A percentile compares a stretch with the other conserved stretches of the same genome.
These are phyloP conservation scores for Artibeus jamaicensis DNA, from an alignment of 2,797 vertebrate genomes.

Conservation along the genomic window DNA sequence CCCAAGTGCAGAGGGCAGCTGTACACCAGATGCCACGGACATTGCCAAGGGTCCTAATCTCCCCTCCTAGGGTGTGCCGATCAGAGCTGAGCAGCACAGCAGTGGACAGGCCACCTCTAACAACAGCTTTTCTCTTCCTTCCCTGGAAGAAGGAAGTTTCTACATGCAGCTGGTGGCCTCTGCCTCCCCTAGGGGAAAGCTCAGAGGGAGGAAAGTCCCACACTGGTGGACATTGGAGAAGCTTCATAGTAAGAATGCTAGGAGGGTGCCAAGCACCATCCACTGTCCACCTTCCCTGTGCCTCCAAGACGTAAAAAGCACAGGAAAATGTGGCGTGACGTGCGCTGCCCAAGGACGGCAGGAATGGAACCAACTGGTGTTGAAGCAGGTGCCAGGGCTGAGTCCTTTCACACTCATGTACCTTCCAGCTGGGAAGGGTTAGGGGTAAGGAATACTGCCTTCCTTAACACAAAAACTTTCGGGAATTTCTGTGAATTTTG, in stretches of 20 bases:
- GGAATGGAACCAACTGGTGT: not conserved
- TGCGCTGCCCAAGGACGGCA: not conserved
- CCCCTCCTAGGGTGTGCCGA: not conserved
- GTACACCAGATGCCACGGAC: accelerated
- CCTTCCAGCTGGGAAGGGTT: not conserved
- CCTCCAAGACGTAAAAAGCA: not conserved
- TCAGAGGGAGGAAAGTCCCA: not conserved
- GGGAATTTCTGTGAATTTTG: not conserved
- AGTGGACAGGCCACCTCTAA: not conserved
- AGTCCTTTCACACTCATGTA: too few relatives aligned
- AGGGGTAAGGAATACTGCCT: not conserved
- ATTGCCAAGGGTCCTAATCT: not conserved
- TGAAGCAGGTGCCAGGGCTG: not conserved
- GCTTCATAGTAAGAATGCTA: not conserved
- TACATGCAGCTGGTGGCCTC: not conserved
- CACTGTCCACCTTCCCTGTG: not conserved
- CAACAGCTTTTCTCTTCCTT: not conserved
- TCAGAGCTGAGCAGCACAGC: not conserved
- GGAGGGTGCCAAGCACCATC: not conserved
- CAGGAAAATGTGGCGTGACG: not conserved
- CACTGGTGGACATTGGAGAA: not conserved
- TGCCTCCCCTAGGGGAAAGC: not conserved
- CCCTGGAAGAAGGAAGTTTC: not conserved
- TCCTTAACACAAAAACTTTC: not conserved
- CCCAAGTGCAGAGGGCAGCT: not conserved